These are phyloP conservation scores for Pemphigus obesinymphae DNA, from an alignment of 1,140 invertebrate genomes.

Conservation along the genomic window DNA sequence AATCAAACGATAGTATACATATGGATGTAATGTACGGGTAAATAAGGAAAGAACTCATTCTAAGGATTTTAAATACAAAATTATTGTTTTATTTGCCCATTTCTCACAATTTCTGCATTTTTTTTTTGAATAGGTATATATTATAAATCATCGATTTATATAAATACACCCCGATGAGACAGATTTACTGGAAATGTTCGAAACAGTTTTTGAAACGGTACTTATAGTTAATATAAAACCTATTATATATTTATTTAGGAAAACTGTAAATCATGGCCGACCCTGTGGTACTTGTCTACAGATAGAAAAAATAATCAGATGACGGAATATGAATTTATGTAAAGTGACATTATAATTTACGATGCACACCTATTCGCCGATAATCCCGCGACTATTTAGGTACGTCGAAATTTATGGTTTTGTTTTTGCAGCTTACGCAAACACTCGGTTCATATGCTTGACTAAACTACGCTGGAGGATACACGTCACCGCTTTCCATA, in stretches of 20 bases:
- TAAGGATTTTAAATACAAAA: too few species aligned
- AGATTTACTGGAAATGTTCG: not conserved
- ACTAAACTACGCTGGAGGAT: too few species aligned
- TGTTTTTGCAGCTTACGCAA: slow-evolving; percentile 36
- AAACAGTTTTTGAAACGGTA: not conserved
- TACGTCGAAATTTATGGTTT: not conserved
- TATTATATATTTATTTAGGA: too few species aligned
- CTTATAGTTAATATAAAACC: too few species aligned
- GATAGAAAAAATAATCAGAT: not conserved
- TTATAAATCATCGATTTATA: not conserved
- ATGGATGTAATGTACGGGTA: too few species aligned
- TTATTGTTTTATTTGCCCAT: not conserved
- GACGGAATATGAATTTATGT: not conserved
- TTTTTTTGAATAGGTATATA: not conserved
- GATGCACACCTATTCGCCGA: not conserved
- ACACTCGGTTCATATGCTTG: not conserved
- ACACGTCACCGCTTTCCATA: not conserved
- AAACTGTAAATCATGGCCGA: not conserved
- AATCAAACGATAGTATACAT: too few species aligned
- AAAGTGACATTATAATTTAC: not conserved
- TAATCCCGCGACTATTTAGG: not conserved
- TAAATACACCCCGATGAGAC: not conserved
- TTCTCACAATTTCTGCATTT: not conserved
- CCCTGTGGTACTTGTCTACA: not conserved
- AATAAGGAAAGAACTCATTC: too few species aligned